These are phyloP conservation scores for Aleiodes leptofemur DNA, from an alignment of 2,888 invertebrate genomes.

Conservation along the genomic window DNA sequence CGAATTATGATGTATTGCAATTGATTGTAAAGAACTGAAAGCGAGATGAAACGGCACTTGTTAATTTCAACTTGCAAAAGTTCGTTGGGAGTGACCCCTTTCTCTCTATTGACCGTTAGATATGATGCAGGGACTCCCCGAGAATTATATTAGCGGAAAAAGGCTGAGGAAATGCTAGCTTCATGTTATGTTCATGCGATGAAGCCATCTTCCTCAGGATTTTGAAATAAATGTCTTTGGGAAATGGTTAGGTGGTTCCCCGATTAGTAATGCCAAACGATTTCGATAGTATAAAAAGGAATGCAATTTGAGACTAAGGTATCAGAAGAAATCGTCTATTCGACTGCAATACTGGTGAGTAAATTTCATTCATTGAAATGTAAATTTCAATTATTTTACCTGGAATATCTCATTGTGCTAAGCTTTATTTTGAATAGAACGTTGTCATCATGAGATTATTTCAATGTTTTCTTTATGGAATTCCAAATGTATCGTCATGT, in stretches of 20 bases:
- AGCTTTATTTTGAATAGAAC: neutral
- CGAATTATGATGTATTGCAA: neutral
- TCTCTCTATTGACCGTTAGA: neutral
- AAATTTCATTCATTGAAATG: neutral
- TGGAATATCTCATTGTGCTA: neutral
- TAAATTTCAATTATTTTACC: neutral
- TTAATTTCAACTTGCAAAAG: neutral
- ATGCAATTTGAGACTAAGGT: neutral
- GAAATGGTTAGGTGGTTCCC: neutral
- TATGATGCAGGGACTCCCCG: neutral
- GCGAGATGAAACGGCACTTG: neutral
- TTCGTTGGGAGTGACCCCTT: neutral
- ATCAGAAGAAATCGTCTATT: conserved; percentile 3
- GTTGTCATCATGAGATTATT: neutral
- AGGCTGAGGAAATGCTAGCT: neutral
- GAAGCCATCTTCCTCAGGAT: neutral
- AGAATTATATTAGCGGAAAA: neutral
- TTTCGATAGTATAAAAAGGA: conserved; percentile 3
- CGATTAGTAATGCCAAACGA: neutral
- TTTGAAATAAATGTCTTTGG: too few relatives aligned
- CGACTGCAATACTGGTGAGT: conserved; percentile 10
- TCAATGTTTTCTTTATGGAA: neutral
- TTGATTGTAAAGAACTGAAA: neutral
- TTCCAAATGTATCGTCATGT: neutral
- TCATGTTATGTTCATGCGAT: neutral